Conservation (phyloP, 1,140 invertebrate species). For the Scylla paramamosain region DNA sequence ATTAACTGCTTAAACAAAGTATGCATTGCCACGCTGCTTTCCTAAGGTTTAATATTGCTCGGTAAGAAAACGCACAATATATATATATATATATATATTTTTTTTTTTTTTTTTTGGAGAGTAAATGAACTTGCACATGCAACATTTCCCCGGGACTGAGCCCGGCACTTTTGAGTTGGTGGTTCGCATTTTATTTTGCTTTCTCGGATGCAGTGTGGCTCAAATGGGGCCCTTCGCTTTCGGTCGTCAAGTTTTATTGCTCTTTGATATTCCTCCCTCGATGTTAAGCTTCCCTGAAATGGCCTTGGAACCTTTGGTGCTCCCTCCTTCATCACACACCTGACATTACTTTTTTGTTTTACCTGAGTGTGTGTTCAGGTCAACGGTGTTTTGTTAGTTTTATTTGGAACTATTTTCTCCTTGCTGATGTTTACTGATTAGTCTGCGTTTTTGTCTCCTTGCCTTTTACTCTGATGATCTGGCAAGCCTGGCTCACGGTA, state of each 20-base stretch:
- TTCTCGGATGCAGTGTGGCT: neutral
- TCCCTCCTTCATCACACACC: neutral
- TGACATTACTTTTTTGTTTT: neutral
- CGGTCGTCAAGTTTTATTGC: neutral
- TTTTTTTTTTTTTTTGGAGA: too few species aligned
- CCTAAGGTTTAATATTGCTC: too few species aligned
- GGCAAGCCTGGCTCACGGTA: too few species aligned
- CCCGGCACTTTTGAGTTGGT: too few species aligned
- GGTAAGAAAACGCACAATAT: too few species aligned
- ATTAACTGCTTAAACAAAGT: too few species aligned
- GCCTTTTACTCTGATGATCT: too few species aligned
- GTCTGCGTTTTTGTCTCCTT: neutral
- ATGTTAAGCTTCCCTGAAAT: neutral
- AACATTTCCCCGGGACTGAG: too few species aligned
- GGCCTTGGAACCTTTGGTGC: neutral
- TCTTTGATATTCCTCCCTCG: constrained; percentile 22
- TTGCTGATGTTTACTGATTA: neutral
- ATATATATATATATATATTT: too few species aligned
- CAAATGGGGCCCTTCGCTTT: neutral
- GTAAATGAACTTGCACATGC: too few species aligned
- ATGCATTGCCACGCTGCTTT: too few species aligned
- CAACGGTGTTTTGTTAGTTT: neutral
- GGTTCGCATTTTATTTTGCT: neutral
- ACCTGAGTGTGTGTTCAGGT: neutral
- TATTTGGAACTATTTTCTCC: neutral